Percentiles rank a stretch among this genome's conserved stretches.
Conservation (phyloP, 2,797 vertebrate genomes). For the Euthynnus affinis region DNA sequence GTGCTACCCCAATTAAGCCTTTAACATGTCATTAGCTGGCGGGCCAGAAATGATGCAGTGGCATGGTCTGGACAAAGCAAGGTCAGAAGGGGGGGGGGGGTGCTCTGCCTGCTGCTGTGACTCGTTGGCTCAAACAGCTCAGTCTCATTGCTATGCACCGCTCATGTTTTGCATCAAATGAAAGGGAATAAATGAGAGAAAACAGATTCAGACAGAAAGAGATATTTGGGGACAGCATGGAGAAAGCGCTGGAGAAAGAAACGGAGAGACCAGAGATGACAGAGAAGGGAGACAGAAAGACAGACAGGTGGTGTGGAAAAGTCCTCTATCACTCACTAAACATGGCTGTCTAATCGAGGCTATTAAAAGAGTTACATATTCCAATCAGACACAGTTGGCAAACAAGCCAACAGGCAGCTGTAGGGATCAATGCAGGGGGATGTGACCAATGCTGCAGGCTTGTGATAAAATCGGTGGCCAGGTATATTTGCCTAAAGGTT, state of each 20-base stretch:
- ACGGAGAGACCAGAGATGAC: constrained; percentile 31
- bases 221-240: constrained; percentile 3
- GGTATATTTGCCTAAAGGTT: constrained; percentile 75
- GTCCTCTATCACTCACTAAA: constrained; percentile 54
- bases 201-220: constrained; percentile 27
- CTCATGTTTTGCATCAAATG: constrained; percentile 55
- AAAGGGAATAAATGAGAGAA: constrained; percentile 58
- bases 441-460: constrained; percentile 47
- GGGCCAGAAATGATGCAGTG: constrained; percentile 56
- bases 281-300: constrained; percentile 24
- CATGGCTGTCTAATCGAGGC: constrained; percentile 67
- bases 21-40: constrained; percentile 67
- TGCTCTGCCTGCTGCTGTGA: constrained; percentile 49
- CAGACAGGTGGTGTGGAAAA: constrained; percentile 50
- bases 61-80: constrained; percentile 57
- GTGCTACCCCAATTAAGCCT: constrained; percentile 48
- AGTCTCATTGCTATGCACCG: constrained; percentile 69
- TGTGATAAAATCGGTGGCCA: constrained; percentile 69
- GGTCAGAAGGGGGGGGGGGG: constrained; percentile 47
- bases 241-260: constrained; percentile 18
- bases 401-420: constrained; percentile 55
- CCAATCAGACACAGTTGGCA: constrained; percentile 68
- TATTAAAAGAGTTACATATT: constrained; percentile 72
- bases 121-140: constrained; percentile 60
- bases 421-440: constrained; percentile 40